Evolutionary conservation across 2,113 vertebrate species (phyloP).

Genomic region (Nannospalax galili): DNA sequence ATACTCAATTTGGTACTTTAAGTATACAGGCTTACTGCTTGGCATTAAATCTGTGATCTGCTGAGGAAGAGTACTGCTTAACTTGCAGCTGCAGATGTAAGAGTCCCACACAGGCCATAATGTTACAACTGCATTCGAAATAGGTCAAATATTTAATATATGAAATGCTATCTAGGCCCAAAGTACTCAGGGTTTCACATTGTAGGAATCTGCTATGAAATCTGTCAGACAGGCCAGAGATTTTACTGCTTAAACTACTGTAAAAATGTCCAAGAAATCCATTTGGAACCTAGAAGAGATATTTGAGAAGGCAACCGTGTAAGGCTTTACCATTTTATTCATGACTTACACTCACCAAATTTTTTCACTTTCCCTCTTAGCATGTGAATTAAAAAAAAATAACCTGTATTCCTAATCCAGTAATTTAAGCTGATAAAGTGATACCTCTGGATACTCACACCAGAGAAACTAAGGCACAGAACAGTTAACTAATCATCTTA

Average conservation of each 20-base stretch:
- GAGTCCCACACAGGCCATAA: not conserved
- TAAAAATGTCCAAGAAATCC: constrained; percentile 35
- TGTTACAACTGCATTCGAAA: constrained; percentile 46
- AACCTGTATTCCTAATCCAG: not conserved
- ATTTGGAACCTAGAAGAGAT: constrained; percentile 16
- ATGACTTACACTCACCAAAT: constrained; percentile 9
- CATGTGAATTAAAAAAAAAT: not conserved
- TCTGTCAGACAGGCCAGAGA: constrained; percentile 33
- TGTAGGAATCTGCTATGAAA: constrained; percentile 38
- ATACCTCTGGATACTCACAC: not conserved
- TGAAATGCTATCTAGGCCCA: constrained; percentile 10
- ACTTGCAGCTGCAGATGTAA: constrained; percentile 58
- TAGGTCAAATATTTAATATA: not conserved
- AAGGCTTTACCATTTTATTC: constrained; percentile 12
- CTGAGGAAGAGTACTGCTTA: constrained; percentile 60
- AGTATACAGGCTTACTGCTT: constrained; percentile 68
- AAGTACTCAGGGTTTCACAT: not conserved
- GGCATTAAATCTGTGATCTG: constrained; percentile 74
- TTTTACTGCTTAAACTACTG: constrained; percentile 45
- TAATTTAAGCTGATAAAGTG: not conserved
- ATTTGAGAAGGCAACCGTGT: constrained; percentile 24
- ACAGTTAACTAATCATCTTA: not conserved
- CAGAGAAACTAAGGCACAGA: constrained; percentile 37
- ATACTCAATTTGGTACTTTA: constrained; percentile 66
- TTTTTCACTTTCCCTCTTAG: not conserved